Conservation (phyloP, 2,113 vertebrate species). For the Mus spicilegus region DNA sequence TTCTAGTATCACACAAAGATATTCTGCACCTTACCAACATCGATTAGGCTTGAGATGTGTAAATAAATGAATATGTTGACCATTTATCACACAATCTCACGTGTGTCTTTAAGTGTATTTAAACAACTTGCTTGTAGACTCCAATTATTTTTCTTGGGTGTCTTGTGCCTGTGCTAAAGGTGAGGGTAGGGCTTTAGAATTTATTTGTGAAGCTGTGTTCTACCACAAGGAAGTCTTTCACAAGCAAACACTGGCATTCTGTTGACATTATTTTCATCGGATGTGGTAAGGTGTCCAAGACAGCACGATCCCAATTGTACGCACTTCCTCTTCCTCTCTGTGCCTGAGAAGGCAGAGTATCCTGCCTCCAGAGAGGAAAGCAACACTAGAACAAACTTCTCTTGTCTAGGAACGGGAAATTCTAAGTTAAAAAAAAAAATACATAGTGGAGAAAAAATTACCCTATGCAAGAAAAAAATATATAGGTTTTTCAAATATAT, state of each 20-base stretch:
- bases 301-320: conserved; percentile 32
- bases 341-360: not conserved
- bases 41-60: not conserved
- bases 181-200: not conserved
- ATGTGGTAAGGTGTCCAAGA: conserved; percentile 26
- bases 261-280: not conserved
- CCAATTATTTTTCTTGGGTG: not conserved
- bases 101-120: not conserved
- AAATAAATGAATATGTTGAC: not conserved
- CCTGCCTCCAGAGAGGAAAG: conserved; percentile 11
- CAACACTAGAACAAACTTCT: not conserved
- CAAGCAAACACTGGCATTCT: not conserved
- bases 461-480: conserved; percentile 43
- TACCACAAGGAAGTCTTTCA: not conserved
- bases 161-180: not conserved
- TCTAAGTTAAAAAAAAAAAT: not conserved
- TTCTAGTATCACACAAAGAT: not conserved
- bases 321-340: conserved; percentile 54
- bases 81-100: not conserved
- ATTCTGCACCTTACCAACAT: not conserved
- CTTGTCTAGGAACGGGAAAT: conserved; percentile 49
- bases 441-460: not conserved
- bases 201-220: conserved; percentile 10
- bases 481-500: conserved; percentile 23
- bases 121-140: not conserved